phyloP scores from a whole-genome alignment of 2,113 vertebrate species.

The Patagioenas fasciata region DNA sequence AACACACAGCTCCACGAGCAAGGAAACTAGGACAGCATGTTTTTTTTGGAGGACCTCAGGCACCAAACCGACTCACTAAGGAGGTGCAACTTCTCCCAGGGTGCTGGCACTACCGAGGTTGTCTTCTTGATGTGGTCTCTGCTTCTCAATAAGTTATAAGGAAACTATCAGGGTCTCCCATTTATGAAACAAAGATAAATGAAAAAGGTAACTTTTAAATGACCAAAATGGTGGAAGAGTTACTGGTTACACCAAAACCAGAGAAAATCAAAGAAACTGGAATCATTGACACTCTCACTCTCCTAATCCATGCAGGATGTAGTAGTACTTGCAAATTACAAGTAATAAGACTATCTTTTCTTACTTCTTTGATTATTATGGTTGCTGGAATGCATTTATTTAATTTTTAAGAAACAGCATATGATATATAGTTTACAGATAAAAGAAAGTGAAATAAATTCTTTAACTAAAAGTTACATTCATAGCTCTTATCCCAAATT shows the following conservation, averaged over 20 bases:
- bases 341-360: background rate
- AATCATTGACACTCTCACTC: background rate
- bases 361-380: background rate
- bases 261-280: background rate
- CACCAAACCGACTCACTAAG: background rate
- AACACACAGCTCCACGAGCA: background rate
- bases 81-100: background rate
- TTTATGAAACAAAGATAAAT: background rate
- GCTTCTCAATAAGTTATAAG: background rate
- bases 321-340: background rate
- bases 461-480: background rate
- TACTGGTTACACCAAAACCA: background rate
- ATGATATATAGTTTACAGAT: background rate
- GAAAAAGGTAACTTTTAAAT: background rate
- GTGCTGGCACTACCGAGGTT: accelerated
- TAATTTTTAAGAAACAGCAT: background rate
- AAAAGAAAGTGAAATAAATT: background rate
- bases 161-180: background rate
- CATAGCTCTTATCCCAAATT: background rate
- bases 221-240: background rate
- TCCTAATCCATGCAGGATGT: background rate
- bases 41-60: background rate
- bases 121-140: background rate
- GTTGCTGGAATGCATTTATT: background rate
- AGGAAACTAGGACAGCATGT: accelerated